Conservation (phyloP, 2,888 invertebrate genomes). For the Coelinius sp. region DNA sequence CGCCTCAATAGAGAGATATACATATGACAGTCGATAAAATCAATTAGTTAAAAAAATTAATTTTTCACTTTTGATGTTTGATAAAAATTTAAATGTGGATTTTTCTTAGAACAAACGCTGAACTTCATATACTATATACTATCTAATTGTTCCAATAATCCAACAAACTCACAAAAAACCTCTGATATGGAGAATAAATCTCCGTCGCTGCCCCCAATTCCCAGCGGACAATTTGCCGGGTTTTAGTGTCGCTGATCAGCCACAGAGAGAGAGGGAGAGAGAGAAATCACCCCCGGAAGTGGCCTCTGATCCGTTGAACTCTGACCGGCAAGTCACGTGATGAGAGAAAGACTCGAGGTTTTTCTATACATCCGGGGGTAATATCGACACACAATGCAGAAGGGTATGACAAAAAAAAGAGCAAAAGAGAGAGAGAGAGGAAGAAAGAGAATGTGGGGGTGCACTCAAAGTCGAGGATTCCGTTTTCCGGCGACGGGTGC, state of each 20-base stretch:
- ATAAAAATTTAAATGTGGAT: no score
- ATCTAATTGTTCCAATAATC: no score
- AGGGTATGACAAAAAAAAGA: neutral
- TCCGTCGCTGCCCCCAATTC: neutral
- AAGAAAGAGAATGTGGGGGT: neutral
- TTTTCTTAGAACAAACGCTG: no score
- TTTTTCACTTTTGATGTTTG: no score
- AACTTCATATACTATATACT: no score
- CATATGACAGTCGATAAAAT: no score
- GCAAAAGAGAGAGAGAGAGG: neutral
- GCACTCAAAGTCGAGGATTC: neutral
- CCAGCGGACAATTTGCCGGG: conserved; percentile 24
- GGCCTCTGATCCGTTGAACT: conserved; percentile 15
- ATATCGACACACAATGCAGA: conserved; percentile 8
- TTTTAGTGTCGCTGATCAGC: conserved; percentile 25
- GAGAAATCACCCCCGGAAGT: neutral
- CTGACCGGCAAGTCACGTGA: conserved; percentile 22
- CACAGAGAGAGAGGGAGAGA: no score
- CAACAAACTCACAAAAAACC: no score
- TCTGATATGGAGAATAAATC: conserved; percentile 6
- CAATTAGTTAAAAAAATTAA: no score
- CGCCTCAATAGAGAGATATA: no score
- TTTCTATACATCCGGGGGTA: conserved; percentile 14
- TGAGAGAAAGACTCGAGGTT: neutral
- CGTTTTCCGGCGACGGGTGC: neutral